Conservation (phyloP, 2,888 invertebrate genomes). For the Listrodromus nycthemerus region DNA sequence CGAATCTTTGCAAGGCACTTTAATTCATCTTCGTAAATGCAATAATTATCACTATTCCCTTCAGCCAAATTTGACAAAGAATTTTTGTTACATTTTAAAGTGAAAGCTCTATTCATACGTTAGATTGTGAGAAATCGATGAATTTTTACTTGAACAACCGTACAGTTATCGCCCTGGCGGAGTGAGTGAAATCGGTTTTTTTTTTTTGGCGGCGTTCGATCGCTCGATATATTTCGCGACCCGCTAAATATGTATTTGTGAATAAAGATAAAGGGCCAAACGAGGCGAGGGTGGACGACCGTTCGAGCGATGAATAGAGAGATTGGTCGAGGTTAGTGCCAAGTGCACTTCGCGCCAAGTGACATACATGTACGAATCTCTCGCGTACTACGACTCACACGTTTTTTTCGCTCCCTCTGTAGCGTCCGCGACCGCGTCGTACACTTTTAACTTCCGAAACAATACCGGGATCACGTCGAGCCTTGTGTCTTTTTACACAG, state of each 20-base stretch:
- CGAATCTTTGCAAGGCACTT: neutral
- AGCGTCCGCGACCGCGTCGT: neutral
- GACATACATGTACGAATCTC: conserved; percentile 37
- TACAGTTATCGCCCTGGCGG: neutral
- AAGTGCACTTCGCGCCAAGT: conserved; percentile 75
- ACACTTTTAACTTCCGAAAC: conserved; percentile 20
- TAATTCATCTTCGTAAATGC: neutral
- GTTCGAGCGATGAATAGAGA: conserved; percentile 64
- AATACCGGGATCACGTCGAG: conserved; percentile 6
- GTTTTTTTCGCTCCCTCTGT: neutral
- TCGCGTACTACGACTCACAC: neutral
- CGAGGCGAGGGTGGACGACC: conserved; percentile 61
- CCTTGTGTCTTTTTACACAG: neutral
- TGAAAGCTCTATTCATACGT: too few species aligned
- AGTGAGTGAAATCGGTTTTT: neutral
- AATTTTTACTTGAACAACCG: neutral
- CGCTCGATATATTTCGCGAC: conserved; percentile 22
- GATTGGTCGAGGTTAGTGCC: conserved; percentile 75
- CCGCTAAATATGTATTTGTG: conserved; percentile 42
- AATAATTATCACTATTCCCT: neutral
- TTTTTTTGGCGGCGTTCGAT: conserved; percentile 37
- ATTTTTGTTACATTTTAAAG: too few species aligned
- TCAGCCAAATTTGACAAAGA: neutral
- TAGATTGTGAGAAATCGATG: neutral
- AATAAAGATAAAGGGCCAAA: conserved; percentile 52